Evolutionary conservation across 2,888 invertebrate genomes (phyloP), one percentile per base, ranked within the genome.

Genomic region (Sylvicola cinctus): DNA sequence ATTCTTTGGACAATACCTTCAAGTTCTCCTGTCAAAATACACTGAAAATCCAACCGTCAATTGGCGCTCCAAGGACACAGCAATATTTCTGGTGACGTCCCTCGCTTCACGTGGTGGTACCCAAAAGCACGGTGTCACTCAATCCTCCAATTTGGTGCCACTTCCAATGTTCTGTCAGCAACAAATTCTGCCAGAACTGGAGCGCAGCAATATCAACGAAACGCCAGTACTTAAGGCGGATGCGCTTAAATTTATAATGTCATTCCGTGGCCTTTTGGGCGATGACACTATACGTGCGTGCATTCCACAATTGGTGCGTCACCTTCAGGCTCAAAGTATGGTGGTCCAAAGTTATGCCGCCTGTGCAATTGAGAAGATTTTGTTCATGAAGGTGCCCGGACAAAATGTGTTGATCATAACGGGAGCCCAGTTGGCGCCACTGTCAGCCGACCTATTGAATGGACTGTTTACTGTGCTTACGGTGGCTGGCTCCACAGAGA

Each of bases 281-380:
- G 68, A 70, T 32, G 80, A 85, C 41, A 62, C 79, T 10, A 62
- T 95, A 27, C 54, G 77, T 29, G 67, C 68, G 3, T 68, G 78
- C 13, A 55, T 96, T 35, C 87, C 90, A 0, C 66, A 77, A 39
- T 55, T 95, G 45, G 72, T 90, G 25, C 65, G 70, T 11, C 79
- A 87, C 55, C 62, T 96, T 38, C 55, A 62, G 13, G 69, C 83
- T 2, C 69, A 73, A 16, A 79, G 77, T 51, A 72, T 75, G 31
- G 95, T 98, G 6, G 85, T 95, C 8, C 85, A 90, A 49, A 90
- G 88, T 26, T 98, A 98, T 61, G 85, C 90, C 1, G 93, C 95
- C 5, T 84, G 84, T 52, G 72, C 83, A 2, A 63, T 93, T 26
- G 96, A 98, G 52, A 85, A 83, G 53, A 66, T 95, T 39, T 55